Base-by-base conservation (phyloP, 1,140 invertebrate genomes). In the Zaprionus camerounensis region DNA sequence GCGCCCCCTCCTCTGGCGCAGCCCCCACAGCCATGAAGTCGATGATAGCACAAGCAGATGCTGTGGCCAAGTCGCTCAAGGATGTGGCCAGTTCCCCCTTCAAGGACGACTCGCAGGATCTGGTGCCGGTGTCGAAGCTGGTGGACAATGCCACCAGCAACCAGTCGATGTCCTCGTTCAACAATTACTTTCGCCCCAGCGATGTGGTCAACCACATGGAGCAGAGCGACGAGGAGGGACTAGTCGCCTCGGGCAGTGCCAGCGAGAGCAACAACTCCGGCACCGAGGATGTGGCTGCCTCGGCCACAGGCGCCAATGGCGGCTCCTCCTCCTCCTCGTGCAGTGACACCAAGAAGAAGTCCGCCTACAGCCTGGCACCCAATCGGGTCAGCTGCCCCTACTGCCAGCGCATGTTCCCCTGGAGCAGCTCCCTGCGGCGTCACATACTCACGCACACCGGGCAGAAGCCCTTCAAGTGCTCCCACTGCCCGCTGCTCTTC, bases 401-500 rank as follows among this genome's bases (percentile, higher is more conserved):
- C 83, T 99, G 98, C 92, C 94, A 96, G 56, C 94, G 98, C 26
- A 97, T 97, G 84, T 99, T 99, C 91, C 98, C 98, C 0, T 99
- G 98, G 98, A 97, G 97, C 4, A 98, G 97, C 13, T 99, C 98
- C 0, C 94, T 99, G 12, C 95, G 98, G 3, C 94, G 98, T 3
- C 98, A 99, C 92, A 97, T 99, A 26, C 94, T 98, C 0, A 99
- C 98, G 0, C 98, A 99, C 85, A 99, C 97, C 5, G 98, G 98
- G 5, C 98, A 99, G 91, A 99, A 99, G 88, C 98, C 98, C 0
- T 99, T 96, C 93, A 97, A 98, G 91, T 99, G 98, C 93, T 96
- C 96, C 1, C 96, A 97, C 77, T 99, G 98, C 91, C 96, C 96
- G 0, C 94, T 99, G 1, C 95, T 98, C 0, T 99, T 99, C 92